Percentiles rank a stretch among this genome's conserved stretches.
These are phyloP conservation scores for Callorhinus ursinus DNA, from an alignment of 2,113 vertebrate genomes.

Conservation along the genomic window DNA sequence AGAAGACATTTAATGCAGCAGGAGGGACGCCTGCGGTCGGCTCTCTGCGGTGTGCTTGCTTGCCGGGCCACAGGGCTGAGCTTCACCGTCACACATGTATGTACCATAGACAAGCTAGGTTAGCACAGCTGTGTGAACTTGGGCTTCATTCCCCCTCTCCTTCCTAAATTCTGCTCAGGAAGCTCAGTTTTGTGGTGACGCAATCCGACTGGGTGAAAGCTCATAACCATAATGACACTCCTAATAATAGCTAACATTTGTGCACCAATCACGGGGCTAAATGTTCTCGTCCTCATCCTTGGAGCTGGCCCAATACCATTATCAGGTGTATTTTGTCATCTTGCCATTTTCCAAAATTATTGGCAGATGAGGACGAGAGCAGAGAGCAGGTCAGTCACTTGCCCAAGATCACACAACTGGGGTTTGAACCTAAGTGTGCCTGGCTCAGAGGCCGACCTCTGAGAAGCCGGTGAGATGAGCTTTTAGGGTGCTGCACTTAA, in stretches of 20 bases:
- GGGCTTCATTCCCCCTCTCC: background rate
- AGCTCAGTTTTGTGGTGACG: background rate
- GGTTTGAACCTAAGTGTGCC: background rate
- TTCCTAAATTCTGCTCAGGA: background rate
- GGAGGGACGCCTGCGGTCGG: background rate
- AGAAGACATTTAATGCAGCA: background rate
- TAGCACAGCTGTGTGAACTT: background rate
- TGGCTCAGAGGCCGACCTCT: background rate
- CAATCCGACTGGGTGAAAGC: background rate
- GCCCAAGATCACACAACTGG: background rate
- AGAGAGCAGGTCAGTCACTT: background rate
- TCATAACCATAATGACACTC: background rate
- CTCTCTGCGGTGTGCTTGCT: background rate
- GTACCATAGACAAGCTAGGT: background rate
- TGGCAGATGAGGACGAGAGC: background rate
- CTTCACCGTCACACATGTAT: accelerated
- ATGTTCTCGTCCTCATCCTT: background rate
- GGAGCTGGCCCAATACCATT: background rate
- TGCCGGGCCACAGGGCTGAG: background rate
- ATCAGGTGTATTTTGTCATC: background rate
- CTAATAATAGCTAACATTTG: too few relatives aligned
- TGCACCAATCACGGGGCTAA: background rate
- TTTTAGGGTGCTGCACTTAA: background rate
- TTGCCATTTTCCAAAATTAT: background rate
- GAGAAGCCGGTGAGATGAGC: background rate